These are phyloP conservation scores for Epizoanthus ramosus DNA, from an alignment of 92 coral and sea anemone genomes.

Conservation along the genomic window DNA sequence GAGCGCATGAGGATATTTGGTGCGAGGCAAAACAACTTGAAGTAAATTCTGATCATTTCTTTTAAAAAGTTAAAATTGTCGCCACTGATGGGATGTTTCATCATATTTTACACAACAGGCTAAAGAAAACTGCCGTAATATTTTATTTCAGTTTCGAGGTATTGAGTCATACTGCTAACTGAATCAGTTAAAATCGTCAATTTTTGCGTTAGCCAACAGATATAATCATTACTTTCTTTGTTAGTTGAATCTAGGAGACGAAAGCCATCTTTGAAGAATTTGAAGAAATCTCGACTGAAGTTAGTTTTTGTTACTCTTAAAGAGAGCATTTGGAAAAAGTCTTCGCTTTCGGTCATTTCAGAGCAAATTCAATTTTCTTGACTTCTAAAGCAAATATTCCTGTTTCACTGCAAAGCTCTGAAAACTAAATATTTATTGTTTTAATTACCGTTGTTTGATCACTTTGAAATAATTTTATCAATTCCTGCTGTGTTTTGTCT, in stretches of 20 bases:
- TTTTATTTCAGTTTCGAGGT: too few species aligned
- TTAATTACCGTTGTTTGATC: not conserved
- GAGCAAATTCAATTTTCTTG: too few species aligned
- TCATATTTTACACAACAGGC: too few species aligned
- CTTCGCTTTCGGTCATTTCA: not conserved
- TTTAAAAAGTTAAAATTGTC: too few species aligned
- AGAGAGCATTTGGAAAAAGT: not conserved
- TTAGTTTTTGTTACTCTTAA: not conserved
- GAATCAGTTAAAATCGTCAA: too few species aligned
- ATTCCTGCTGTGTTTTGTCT: slow-evolving; percentile 3
- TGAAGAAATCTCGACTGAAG: not conserved
- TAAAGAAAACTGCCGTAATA: too few species aligned
- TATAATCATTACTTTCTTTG: slow-evolving; percentile 4
- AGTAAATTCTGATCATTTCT: too few species aligned
- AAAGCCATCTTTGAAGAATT: slow-evolving; percentile 22
- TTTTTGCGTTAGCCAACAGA: not conserved
- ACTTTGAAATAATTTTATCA: not conserved
- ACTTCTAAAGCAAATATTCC: not conserved
- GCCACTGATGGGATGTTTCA: too few species aligned
- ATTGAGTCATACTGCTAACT: too few species aligned
- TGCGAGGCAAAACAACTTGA: too few species aligned
- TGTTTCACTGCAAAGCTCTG: not conserved
- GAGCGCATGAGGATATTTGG: too few species aligned
- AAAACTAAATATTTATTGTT: not conserved
- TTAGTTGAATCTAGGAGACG: slow-evolving; percentile 8